Base-by-base conservation (phyloP, 2,888 invertebrate genomes). In the Eristalis pertinax region DNA sequence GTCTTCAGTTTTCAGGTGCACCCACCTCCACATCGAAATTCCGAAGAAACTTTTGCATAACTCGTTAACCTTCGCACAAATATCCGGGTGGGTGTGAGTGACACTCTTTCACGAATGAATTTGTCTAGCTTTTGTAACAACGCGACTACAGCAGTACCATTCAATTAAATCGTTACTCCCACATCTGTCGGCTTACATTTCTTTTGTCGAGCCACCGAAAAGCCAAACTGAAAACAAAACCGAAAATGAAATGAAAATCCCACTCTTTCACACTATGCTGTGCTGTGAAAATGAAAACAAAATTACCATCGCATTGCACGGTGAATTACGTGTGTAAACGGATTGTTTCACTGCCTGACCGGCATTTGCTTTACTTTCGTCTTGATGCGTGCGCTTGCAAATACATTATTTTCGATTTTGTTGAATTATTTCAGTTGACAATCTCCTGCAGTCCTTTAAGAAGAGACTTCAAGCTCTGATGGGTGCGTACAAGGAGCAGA, bases 391-490 rank as follows among this genome's bases (percentile, higher is more conserved):
- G 29, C 24, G 15, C 56, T 74, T 24, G 26, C 19, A 74, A 29
- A 19, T 1, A 73, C 65, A 13, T 3, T 13, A 13, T 3, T 13
- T 26, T n/a, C 35, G 3, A 11, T 26, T 26, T 22, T 60, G 22
- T 58, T 64, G 5, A 22, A 56, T 63, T 22, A 38, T 68, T 84
- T 15, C 81, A 92, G 92, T 91, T 84, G 91, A 91, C 29, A 75
- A 78, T 32, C 82, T 92, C 11, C 86, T 92, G 89, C 89, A 90
- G 63, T 56, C 89, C 62, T 89, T 92, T 19, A 91, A 91, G 70
- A 91, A 90, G 4, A 92, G 91, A 81, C 81, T 91, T 1, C 89
- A 88, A 22, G 90, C 85, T 22, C 68, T 92, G 13, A 91, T 92
- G 91, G 89, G 89, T 24, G 90, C 86, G 24, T 92, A 90, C 64